Evolutionary conservation across 1,140 invertebrate genomes (phyloP), one percentile per base, ranked within the genome.

Genomic region (Ceratoteleas bidentatus): DNA sequence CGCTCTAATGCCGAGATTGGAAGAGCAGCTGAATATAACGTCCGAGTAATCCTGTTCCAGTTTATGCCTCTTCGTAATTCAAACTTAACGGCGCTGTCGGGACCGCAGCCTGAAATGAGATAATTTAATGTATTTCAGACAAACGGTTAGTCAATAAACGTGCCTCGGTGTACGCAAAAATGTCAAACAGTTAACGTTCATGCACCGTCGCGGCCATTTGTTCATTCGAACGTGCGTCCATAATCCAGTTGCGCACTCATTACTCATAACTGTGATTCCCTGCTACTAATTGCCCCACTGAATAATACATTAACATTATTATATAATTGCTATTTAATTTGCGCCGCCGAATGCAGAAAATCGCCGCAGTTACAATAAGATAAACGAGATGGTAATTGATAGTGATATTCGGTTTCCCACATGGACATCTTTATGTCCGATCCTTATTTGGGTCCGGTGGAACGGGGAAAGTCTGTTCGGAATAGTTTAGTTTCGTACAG

Each of bases 81-180:
- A 79, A 83, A 78, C 70, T 78, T 78, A 78, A 83, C 75, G 70
- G 69, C 75, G 72, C 70, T 83, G 76, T 79, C 81, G 72, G 69
- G 77, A 74, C 69, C 69, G 53, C 66, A 68, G 36, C 65, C 61
- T 75, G 47, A 83, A 83, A 83, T 79, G 65, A 79, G 73, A 83
- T 79, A 83, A 80, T 79, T 83, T 75, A 80, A 79, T 79, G 68
- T 80, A 83, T 83, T 83, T 70, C 75, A 78, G 75, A 75, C 81
- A 79, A 79, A 79, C 75, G 81, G 62, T 82, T 76, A 77, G 73
- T 82, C 68, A 73, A 77, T 82, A 77, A 77, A 68, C 61, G 64
- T 62, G 40, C 40, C 36, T 57, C 34, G 62, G 34, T 36, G 50
- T 54, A 38, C 50, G 74, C 49, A 60, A 74, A 78, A 74, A 69